Base-by-base conservation (phyloP, 1,140 invertebrate genomes). In the Arion vulgaris region DNA sequence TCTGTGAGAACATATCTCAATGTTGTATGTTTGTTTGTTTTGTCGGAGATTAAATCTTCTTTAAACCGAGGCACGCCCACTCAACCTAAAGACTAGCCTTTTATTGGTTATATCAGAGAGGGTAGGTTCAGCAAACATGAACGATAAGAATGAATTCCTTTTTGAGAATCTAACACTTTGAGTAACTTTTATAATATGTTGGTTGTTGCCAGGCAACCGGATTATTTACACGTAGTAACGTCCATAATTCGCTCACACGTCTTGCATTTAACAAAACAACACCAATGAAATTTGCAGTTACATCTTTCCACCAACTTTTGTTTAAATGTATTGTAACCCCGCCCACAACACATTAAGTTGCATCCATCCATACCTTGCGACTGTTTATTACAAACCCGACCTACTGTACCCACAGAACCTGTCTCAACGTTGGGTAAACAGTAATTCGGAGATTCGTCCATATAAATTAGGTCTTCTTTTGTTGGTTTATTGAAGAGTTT, bases 201-300 rank as follows among this genome's bases (percentile, higher is more conserved):
- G n/a, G n/a, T n/a, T n/a, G n/a, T n/a, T n/a, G n/a, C n/a, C n/a
- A n/a, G n/a, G n/a, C n/a, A n/a, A n/a, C n/a, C n/a, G n/a, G n/a
- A n/a, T 68, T 86, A 92, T 85, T 91, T 91, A 84, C 91, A 92
- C 62, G 88, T 88, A 73, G 90, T 88, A 28, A 92, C 87, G 81
- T 91, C 90, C 45, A 89, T 83, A 36, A 89, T 87, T 51, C 88
- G 82, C 85, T 92, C 89, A 88, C 92, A 93, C 15, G 88, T 91
- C 86, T 97, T 94, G 90, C 97, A 98, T 88, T 95, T 94, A 5
- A 98, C 97, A 78, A 94, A 93, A 92, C 97, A 98, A 93, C 97
- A 98, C 97, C 97, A 98, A 84, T 96, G 94, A 92, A 98, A 98
- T 91, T 95, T 95, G 93, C 97, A 98, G 86, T 95, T 94, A 92